A percentile compares a stretch with the other conserved stretches of the same genome.
Evolutionary conservation across 2,888 invertebrate species (phyloP).

Genomic region (Leucophenga montana): DNA sequence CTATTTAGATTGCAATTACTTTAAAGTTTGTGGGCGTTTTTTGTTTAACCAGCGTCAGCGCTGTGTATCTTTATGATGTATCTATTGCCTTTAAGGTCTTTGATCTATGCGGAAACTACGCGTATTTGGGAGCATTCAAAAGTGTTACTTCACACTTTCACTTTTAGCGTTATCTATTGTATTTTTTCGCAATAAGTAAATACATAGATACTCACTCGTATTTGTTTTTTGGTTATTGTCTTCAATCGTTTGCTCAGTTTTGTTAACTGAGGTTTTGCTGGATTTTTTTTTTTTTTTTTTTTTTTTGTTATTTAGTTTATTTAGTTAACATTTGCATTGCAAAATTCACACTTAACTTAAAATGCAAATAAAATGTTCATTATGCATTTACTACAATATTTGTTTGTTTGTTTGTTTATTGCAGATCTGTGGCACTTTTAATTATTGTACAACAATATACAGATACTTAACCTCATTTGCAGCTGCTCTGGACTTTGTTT

Average conservation of each 20-base stretch:
- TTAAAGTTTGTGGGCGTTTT: no score
- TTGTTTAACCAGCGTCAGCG: background rate
- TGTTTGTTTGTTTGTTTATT: background rate
- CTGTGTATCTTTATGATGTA: background rate
- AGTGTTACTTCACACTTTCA: conserved; percentile 47
- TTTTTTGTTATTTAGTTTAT: conserved; percentile 3
- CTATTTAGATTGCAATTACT: no score
- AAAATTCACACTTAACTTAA: background rate
- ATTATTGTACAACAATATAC: background rate
- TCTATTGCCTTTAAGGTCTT: no score
- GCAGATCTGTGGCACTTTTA: background rate
- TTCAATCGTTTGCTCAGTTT: conserved; percentile 35
- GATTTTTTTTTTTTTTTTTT: conserved; percentile 21
- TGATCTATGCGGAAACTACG: conserved; percentile 2
- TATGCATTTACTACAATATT: background rate
- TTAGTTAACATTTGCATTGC: conserved; percentile 30
- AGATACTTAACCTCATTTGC: background rate
- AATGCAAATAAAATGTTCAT: background rate
- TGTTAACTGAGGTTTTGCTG: conserved; percentile 42
- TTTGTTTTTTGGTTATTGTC: background rate
- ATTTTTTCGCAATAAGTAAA: background rate
- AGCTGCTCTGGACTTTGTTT: conserved; percentile 9
- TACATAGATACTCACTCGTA: no score
- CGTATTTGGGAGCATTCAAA: no score
- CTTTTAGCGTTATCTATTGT: conserved; percentile 47